Base-by-base conservation (phyloP, 2,888 invertebrate species). In the Amphipoea oculea region DNA sequence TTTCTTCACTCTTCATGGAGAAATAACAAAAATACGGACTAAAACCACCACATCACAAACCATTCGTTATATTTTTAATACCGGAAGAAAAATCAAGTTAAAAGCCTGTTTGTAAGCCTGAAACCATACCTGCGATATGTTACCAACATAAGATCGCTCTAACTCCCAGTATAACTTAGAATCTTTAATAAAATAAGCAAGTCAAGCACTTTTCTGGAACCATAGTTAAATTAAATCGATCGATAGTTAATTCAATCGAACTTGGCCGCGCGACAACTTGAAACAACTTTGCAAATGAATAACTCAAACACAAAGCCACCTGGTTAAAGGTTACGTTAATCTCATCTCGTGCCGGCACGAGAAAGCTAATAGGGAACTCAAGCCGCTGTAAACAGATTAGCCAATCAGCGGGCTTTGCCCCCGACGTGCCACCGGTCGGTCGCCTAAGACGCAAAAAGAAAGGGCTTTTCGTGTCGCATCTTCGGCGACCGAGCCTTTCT, bases 361-460 rank as follows among this genome's bases (percentile, higher is more conserved):
- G 71, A 62, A 60, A 62, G 60, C 40, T 69, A 48, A 60, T 42
- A 40, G 45, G 23, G 5, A 40, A 76, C 9, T 76, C 57, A 62
- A 83, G 51, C n/a, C 63, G 51, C 51, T 40, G 45, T 68, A 65
- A 73, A 70, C 45, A 73, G 82, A 82, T 79, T 79, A 62, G 14
- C 84, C 54, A 70, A 73, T 79, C 65, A 70, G 60, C 23, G n/a
- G 29, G 29, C 51, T 63, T n/a, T 14, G 17, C 71, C 20, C 11
- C 40, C 51, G 4, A 3, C 65, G 29, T 14, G 14, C 48, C 70
- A 3, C 6, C 14, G 7, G 54, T 14, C 54, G 54, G 36, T 17
- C 36, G 20, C 40, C 70, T n/a, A 7, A 67, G 45, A 42, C 29
- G n/a, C n/a, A 54, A 54, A 62, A 45, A 66, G 36, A 4, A 42